Percentiles rank a stretch among this genome's conserved stretches.
phyloP scores from a whole-genome alignment of 2,113 vertebrate genomes.

The Cercopithecus mona region DNA sequence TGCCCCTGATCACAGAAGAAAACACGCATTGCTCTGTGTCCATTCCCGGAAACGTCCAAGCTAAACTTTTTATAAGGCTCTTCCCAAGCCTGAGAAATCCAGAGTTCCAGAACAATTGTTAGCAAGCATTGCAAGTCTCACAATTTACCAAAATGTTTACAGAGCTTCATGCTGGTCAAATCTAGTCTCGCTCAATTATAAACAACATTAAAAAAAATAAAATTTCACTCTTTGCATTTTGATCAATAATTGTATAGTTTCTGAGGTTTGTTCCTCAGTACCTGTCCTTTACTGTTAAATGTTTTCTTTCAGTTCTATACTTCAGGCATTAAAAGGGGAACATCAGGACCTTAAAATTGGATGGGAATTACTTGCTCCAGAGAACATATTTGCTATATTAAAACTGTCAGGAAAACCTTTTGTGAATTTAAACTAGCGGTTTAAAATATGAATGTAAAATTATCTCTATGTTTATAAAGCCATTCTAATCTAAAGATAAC shows the following conservation, averaged over 20 bases:
- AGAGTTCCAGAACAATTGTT: slow-evolving; percentile 11
- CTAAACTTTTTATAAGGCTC: slow-evolving; percentile 13
- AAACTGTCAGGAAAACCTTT: not conserved
- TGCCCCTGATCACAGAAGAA: slow-evolving; percentile 46
- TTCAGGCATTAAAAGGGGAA: not conserved
- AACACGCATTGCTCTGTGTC: slow-evolving; percentile 32
- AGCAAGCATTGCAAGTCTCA: slow-evolving; percentile 12
- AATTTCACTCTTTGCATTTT: not conserved
- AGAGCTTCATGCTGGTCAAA: not conserved
- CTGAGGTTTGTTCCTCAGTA: not conserved
- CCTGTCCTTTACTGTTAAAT: not conserved
- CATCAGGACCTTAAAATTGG: not conserved
- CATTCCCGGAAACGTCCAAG: slow-evolving; percentile 49
- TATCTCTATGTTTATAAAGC: not conserved
- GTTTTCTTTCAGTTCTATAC: not conserved
- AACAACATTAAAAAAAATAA: slow-evolving; percentile 19
- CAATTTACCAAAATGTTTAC: slow-evolving; percentile 18
- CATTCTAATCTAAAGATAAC: not conserved
- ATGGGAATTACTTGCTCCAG: not conserved
- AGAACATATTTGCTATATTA: slow-evolving; percentile 2
- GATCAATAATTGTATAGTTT: not conserved
- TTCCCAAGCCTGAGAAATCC: slow-evolving; percentile 17
- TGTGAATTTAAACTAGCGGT: not conserved
- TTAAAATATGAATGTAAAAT: slow-evolving; percentile 11
- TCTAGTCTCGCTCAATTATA: not conserved